phyloP scores from a whole-genome alignment of 2,888 invertebrate genomes.

The Tyria jacobaeae region DNA sequence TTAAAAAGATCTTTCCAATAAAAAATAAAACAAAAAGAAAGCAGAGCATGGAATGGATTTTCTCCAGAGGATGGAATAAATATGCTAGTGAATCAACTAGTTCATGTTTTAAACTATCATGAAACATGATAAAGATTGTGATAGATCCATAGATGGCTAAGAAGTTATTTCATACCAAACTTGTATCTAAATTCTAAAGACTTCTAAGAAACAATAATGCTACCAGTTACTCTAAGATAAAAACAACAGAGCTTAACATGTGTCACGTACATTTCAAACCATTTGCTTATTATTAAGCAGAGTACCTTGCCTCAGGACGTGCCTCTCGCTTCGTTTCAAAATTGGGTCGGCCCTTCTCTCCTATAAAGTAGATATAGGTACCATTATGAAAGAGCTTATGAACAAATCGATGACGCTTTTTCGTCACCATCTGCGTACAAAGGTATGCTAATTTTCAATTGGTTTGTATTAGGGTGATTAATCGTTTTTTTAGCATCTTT shows the following conservation, averaged over 20 bases:
- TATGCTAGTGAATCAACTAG: no score
- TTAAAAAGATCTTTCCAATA: no score
- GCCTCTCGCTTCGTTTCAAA: slow-evolving; percentile 68
- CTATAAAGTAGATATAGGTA: slow-evolving; percentile 53
- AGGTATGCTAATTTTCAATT: slow-evolving; percentile 27
- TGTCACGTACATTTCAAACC: slow-evolving; percentile 55
- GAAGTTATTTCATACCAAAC: background rate
- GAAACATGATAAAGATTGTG: no score
- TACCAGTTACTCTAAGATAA: slow-evolving; percentile 11
- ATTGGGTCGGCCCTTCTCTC: slow-evolving; percentile 71
- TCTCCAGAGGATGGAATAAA: no score
- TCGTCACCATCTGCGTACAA: slow-evolving; percentile 27
- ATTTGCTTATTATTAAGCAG: slow-evolving; percentile 65
- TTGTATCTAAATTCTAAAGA: background rate
- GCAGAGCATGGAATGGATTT: no score
- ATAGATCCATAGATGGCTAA: background rate
- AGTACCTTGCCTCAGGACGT: slow-evolving; percentile 69
- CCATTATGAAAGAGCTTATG: slow-evolving; percentile 63
- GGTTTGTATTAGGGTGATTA: slow-evolving; percentile 17
- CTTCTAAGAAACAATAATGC: slow-evolving; percentile 7
- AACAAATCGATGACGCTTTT: slow-evolving; percentile 62
- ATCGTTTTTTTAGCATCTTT: slow-evolving; percentile 4
- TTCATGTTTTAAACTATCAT: no score
- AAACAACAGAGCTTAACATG: slow-evolving; percentile 33
- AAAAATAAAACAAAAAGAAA: no score